Evolutionary conservation across 2,797 vertebrate species (phyloP).

Genomic region (Aeoliscus strigatus): DNA sequence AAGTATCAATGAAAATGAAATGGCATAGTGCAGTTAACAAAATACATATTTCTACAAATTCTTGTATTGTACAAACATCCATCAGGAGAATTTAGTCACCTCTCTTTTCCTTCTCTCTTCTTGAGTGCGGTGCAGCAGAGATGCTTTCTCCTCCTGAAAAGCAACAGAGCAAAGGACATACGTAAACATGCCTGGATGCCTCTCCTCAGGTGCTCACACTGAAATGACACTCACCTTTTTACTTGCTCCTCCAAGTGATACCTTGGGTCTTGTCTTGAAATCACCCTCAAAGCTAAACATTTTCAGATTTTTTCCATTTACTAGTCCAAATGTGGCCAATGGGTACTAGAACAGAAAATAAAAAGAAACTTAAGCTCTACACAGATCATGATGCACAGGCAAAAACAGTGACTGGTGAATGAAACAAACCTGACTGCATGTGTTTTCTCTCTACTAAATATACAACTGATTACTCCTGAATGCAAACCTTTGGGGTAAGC

Average conservation of each 20-base stretch:
- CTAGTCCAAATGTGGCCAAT: constrained; percentile 24
- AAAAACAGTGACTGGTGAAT: neutral
- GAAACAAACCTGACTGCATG: too few relatives aligned
- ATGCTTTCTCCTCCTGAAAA: constrained; percentile 93
- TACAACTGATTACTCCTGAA: too few relatives aligned
- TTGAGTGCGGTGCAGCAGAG: constrained; percentile 94
- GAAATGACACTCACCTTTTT: constrained; percentile 79
- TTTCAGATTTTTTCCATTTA: constrained; percentile 84
- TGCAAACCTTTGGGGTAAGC: too few relatives aligned
- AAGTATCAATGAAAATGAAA: neutral
- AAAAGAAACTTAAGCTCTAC: neutral
- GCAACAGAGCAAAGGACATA: constrained; percentile 7
- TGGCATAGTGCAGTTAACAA: neutral
- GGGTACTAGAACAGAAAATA: constrained; percentile 45
- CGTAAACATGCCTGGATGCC: neutral
- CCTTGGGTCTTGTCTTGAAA: constrained; percentile 96
- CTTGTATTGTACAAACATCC: too few relatives aligned
- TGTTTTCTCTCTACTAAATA: too few relatives aligned
- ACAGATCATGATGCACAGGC: accelerated
- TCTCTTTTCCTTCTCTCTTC: constrained; percentile 96
- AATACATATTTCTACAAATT: too few relatives aligned
- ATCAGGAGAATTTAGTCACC: constrained; percentile 60
- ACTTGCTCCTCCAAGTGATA: constrained; percentile 96
- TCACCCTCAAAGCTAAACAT: constrained; percentile 99
- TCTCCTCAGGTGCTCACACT: neutral